Evolutionary conservation across 2,113 vertebrate species (phyloP).

Genomic region (Ceyx cyanopectus): DNA sequence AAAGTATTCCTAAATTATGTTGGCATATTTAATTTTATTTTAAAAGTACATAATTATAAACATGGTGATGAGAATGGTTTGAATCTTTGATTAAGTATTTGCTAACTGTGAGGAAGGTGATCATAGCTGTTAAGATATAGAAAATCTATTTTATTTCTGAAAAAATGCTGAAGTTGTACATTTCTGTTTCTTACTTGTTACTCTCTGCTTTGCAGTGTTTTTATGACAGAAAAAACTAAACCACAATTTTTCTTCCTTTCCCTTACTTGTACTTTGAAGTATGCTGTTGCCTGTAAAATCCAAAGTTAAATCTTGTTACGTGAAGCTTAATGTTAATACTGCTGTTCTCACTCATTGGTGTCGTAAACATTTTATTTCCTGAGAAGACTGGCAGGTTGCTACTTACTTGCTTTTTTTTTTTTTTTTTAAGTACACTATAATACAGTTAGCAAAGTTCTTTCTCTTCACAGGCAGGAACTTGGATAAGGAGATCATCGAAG

Average conservation of each 20-base stretch:
- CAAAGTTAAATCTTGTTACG: not conserved
- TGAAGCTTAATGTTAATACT: not conserved
- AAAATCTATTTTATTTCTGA: not conserved
- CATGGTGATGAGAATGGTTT: not conserved
- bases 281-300: not conserved
- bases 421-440: not conserved
- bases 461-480: conserved; percentile 87
- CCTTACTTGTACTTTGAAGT: not conserved
- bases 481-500: conserved; percentile 86
- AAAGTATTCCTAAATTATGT: not conserved
- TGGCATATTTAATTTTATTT: not conserved
- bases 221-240: not conserved
- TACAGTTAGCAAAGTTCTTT: conserved; percentile 28
- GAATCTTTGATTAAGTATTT: not conserved
- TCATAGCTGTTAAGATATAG: not conserved
- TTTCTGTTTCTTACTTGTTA: not conserved
- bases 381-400: not conserved
- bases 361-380: not conserved
- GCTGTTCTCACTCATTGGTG: not conserved
- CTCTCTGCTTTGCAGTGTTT: not conserved
- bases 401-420: not conserved
- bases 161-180: not conserved
- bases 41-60: not conserved
- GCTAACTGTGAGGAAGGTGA: not conserved
- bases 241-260: not conserved